Evolutionary conservation across 2,113 vertebrate species (phyloP).

Genomic region (Festucalex cinctus): DNA sequence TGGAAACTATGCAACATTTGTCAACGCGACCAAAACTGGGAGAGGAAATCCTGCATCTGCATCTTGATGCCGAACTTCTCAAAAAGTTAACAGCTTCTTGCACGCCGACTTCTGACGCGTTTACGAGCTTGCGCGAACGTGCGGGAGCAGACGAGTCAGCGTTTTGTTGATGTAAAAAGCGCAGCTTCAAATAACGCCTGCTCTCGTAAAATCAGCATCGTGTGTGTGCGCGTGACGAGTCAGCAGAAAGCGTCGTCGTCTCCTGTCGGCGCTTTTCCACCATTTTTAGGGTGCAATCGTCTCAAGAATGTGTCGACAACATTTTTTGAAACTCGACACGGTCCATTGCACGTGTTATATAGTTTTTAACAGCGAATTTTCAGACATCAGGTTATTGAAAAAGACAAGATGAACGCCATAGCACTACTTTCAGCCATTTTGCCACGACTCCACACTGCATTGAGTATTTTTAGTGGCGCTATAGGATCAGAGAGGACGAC

Average conservation of each 20-base stretch:
- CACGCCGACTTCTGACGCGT: background rate
- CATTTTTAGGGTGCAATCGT: background rate
- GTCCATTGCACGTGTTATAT: background rate
- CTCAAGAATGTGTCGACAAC: background rate
- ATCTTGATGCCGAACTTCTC: background rate
- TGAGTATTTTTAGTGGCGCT: background rate
- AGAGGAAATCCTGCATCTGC: background rate
- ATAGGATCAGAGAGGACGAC: background rate
- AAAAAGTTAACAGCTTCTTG: background rate
- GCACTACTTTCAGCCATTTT: background rate
- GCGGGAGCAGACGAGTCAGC: constrained; percentile 36
- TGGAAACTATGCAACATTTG: background rate
- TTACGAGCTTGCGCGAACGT: constrained; percentile 26
- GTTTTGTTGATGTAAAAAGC: constrained; percentile 32
- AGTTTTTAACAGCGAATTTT: no score
- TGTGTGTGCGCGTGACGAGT: constrained; percentile 15
- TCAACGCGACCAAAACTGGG: background rate
- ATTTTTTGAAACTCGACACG: background rate
- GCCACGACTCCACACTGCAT: background rate
- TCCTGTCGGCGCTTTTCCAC: background rate
- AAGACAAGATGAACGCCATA: no score
- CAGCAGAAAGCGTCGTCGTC: background rate
- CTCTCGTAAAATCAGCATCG: constrained; percentile 14
- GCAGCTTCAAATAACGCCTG: constrained; percentile 29
- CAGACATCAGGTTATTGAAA: no score